Percentiles rank a stretch among this genome's conserved stretches.
Evolutionary conservation across 2,113 vertebrate genomes (phyloP).

Genomic region (Lichenostomus cassidix): DNA sequence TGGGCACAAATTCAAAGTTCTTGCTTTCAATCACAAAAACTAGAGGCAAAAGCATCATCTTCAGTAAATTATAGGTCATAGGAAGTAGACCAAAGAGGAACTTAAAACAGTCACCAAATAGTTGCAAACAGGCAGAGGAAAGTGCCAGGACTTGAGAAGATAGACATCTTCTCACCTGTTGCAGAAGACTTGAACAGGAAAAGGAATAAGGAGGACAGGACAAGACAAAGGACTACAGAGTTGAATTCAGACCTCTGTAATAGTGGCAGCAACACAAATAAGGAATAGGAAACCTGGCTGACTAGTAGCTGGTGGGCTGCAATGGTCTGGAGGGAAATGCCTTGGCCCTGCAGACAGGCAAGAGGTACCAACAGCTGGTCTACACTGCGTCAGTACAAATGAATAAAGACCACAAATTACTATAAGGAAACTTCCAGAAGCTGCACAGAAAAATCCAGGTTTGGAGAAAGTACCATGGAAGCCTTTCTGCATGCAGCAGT

Average conservation of each 20-base stretch:
- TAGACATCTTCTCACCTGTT: neutral
- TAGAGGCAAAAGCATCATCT: neutral
- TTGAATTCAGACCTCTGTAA: neutral
- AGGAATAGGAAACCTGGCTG: neutral
- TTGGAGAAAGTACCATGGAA: neutral
- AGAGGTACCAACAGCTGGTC: neutral
- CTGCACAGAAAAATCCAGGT: neutral
- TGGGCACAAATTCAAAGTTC: neutral
- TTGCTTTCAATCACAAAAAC: neutral
- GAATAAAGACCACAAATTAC: neutral
- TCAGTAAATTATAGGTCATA: neutral
- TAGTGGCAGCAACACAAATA: neutral
- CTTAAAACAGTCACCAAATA: neutral
- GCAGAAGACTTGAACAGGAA: neutral
- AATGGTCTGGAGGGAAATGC: neutral
- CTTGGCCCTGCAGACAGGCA: neutral
- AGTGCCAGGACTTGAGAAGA: neutral
- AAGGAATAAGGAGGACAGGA: neutral
- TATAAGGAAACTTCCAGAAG: neutral
- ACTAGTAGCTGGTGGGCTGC: neutral
- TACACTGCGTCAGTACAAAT: neutral
- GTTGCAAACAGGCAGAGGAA: neutral
- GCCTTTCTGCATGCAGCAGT: neutral
- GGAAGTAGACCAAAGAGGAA: neutral
- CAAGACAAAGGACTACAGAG: neutral